A percentile compares a stretch with the other conserved stretches of the same genome.
Evolutionary conservation across 37 sponge, comb jelly and placozoan genomes (phyloP).

Genomic region (Hexactinellida sp.): DNA sequence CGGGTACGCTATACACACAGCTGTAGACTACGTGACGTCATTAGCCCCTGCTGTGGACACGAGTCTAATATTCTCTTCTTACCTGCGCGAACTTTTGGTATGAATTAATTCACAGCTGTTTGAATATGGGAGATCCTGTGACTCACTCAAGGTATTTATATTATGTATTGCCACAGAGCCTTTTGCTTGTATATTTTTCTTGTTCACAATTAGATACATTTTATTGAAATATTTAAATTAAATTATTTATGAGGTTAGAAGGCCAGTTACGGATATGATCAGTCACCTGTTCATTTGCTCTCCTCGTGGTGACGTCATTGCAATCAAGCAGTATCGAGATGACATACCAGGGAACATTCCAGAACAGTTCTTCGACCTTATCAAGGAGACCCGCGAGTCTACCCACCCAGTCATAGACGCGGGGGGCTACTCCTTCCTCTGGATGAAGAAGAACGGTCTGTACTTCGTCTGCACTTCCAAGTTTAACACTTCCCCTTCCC

Average conservation of each 20-base stretch:
- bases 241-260: no score
- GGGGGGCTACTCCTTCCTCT: conserved; percentile 40
- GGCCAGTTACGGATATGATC: conserved; percentile 49
- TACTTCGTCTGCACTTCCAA: conserved; percentile 83
- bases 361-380: not conserved
- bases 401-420: conserved; percentile 16
- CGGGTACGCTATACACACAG: not conserved
- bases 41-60: not conserved
- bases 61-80: not conserved
- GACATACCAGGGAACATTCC: conserved; percentile 31
- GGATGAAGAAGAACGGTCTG: conserved; percentile 65
- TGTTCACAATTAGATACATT: no score
- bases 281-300: conserved; percentile 88
- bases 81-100: not conserved
- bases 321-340: conserved; percentile 31
- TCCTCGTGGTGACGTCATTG: conserved; percentile 60
- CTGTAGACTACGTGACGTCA: not conserved
- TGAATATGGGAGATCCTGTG: no score
- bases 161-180: no score
- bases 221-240: no score
- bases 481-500: conserved; percentile 70
- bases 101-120: not conserved
- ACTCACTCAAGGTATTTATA: no score
- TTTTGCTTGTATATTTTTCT: no score
- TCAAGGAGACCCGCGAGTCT: not conserved